A percentile compares a stretch with the other conserved stretches of the same genome.
Conservation (phyloP, 2,113 vertebrate genomes). For the Galbula dea region DNA sequence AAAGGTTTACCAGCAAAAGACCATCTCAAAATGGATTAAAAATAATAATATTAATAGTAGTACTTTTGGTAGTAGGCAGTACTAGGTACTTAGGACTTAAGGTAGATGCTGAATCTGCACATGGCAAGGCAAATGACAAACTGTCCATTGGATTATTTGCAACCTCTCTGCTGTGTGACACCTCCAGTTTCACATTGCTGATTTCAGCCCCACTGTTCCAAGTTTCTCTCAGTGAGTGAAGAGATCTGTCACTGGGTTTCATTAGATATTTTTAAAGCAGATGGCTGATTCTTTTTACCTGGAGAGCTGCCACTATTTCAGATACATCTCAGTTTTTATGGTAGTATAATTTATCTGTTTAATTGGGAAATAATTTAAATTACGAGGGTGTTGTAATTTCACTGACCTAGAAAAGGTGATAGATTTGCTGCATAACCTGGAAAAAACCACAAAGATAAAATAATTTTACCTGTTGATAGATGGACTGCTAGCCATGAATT, state of each 20-base stretch:
- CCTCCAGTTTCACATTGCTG: background rate
- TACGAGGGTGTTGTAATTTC: background rate
- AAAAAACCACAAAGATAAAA: background rate
- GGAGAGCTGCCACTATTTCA: conserved; percentile 57
- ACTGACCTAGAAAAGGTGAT: background rate
- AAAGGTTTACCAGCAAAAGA: background rate
- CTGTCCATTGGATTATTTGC: background rate
- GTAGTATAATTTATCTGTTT: conserved; percentile 33
- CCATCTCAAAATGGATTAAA: background rate
- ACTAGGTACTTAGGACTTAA: background rate
- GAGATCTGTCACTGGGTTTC: conserved; percentile 42
- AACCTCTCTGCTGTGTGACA: background rate
- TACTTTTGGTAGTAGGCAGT: background rate
- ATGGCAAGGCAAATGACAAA: background rate
- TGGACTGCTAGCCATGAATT: background rate
- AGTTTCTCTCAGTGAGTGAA: conserved; percentile 42
- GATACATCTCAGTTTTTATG: background rate
- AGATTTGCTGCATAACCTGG: background rate
- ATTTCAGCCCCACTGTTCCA: conserved; percentile 7
- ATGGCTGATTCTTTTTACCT: conserved; percentile 56
- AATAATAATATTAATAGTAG: background rate
- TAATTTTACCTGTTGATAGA: background rate
- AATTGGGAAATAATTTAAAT: conserved; percentile 35
- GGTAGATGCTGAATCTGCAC: background rate
- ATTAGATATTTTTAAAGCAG: conserved; percentile 47